phyloP scores from a whole-genome alignment of 2,888 invertebrate genomes.

The Synergus itoensis region DNA sequence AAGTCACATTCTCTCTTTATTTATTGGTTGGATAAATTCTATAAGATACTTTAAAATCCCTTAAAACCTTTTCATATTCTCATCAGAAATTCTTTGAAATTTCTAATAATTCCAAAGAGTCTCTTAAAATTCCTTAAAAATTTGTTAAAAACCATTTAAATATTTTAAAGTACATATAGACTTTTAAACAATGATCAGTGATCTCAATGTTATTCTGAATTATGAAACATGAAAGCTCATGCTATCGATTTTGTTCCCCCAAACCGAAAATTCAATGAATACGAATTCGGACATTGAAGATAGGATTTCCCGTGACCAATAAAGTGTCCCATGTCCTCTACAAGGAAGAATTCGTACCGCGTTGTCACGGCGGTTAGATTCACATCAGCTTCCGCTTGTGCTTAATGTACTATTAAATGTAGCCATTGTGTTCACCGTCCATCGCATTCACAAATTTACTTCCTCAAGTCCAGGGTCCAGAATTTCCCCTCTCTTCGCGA shows the following conservation, averaged over 20 bases:
- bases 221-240: neutral
- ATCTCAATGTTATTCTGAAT: too few species aligned
- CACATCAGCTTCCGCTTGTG: conserved; percentile 60
- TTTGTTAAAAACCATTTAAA: too few species aligned
- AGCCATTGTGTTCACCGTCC: conserved; percentile 72
- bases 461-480: conserved; percentile 60
- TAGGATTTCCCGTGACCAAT: conserved; percentile 39
- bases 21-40: too few species aligned
- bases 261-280: conserved; percentile 18
- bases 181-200: too few species aligned
- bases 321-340: conserved; percentile 22
- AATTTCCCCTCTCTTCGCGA: conserved; percentile 43
- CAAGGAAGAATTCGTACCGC: conserved; percentile 45
- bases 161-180: too few species aligned
- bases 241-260: conserved; percentile 13
- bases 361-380: conserved; percentile 43
- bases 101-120: too few species aligned
- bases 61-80: too few species aligned
- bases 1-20: too few species aligned
- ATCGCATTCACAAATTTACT: conserved; percentile 73
- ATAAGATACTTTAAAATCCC: too few species aligned
- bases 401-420: conserved; percentile 77
- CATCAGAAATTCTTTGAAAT: too few species aligned
- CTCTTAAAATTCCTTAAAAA: too few species aligned
- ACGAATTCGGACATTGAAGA: conserved; percentile 33